Conservation (phyloP, 2,888 invertebrate genomes). For the Drosophila colorata region DNA sequence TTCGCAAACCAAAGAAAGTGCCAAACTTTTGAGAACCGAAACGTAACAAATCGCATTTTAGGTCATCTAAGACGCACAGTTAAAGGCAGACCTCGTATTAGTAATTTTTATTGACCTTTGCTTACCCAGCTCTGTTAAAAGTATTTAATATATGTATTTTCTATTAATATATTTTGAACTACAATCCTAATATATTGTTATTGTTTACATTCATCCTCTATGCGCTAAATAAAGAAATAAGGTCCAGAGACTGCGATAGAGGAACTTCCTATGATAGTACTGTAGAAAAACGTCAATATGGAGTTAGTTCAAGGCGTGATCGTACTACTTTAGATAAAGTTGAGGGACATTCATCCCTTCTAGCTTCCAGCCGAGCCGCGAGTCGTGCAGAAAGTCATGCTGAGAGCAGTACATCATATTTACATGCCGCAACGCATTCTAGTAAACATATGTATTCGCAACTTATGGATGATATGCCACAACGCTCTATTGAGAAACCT, state of each 20-base stretch:
- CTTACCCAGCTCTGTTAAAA: slow-evolving; percentile 4
- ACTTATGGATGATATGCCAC: slow-evolving; percentile 56
- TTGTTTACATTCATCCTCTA: slow-evolving; percentile 3
- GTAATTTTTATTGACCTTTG: slow-evolving; percentile 11
- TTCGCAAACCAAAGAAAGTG: too few species aligned
- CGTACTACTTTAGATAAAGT: slow-evolving; percentile 63
- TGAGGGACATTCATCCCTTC: slow-evolving; percentile 61
- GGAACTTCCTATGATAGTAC: slow-evolving; percentile 81
- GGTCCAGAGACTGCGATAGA: slow-evolving; percentile 74
- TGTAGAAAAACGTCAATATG: slow-evolving; percentile 61
- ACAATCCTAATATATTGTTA: slow-evolving; percentile 15
- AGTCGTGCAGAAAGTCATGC: slow-evolving; percentile 62
- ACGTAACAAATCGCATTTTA: too few species aligned
- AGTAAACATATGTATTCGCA: slow-evolving; percentile 56
- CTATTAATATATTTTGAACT: background rate
- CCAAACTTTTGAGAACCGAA: too few species aligned
- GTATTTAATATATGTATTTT: background rate
- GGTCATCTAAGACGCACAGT: too few species aligned
- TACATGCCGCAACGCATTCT: slow-evolving; percentile 43
- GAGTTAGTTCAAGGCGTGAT: slow-evolving; percentile 63
- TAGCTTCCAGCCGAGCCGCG: slow-evolving; percentile 63
- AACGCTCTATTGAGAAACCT: slow-evolving; percentile 87
- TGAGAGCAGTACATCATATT: slow-evolving; percentile 64
- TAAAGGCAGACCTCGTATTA: background rate
- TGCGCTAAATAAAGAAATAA: slow-evolving; percentile 54